Evolutionary conservation across 2,113 vertebrate species (phyloP).

Genomic region (Tyrannus savana): DNA sequence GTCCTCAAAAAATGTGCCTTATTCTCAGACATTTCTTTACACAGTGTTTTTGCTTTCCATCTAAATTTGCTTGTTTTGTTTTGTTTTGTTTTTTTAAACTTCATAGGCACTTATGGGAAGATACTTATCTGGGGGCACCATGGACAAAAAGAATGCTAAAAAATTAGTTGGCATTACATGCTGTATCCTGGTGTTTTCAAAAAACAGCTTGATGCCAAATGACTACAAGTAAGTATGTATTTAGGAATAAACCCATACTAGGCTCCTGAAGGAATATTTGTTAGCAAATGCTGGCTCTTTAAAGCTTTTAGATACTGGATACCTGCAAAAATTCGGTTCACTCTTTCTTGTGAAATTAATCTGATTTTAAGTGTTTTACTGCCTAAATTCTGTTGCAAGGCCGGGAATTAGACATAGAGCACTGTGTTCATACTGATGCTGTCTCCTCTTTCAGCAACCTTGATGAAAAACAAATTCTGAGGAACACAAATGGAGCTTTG

Average conservation of each 20-base stretch:
- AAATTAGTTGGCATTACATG: background rate
- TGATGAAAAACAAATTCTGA: background rate
- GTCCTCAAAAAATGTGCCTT: background rate
- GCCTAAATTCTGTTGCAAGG: background rate
- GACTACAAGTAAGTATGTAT: background rate
- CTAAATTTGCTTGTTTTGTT: background rate
- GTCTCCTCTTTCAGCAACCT: background rate
- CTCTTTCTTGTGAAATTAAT: conserved; percentile 47
- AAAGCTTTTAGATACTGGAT: conserved; percentile 24
- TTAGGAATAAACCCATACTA: conserved; percentile 4
- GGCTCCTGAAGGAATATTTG: background rate
- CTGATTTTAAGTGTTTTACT: conserved; percentile 31
- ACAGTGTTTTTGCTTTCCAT: background rate
- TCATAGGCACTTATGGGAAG: background rate
- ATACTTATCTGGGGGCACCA: background rate
- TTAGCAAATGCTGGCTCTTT: conserved; percentile 8
- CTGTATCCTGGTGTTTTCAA: background rate
- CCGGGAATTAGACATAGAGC: background rate
- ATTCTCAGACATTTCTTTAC: background rate
- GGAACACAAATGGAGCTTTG: background rate
- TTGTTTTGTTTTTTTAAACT: background rate
- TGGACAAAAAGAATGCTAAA: background rate
- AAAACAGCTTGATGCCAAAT: background rate
- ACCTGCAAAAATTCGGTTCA: conserved; percentile 23
- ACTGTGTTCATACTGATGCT: background rate